These are phyloP conservation scores for Tetheella fluctuosa DNA, from an alignment of 2,888 invertebrate genomes.

Conservation along the genomic window DNA sequence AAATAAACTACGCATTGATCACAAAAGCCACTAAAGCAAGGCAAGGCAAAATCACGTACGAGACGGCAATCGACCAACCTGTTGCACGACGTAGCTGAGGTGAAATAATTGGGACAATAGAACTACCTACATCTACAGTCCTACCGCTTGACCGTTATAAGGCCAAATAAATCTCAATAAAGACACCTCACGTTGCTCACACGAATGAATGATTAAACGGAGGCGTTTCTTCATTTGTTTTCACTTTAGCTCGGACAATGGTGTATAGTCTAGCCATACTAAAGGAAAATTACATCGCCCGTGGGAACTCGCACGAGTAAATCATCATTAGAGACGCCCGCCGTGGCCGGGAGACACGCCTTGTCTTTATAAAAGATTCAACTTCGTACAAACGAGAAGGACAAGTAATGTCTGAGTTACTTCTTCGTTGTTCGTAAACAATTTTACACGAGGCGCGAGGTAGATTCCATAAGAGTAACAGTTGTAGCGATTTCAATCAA, in stretches of 20 bases:
- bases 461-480: background rate
- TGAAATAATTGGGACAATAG: constrained; percentile 13
- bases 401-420: constrained; percentile 59
- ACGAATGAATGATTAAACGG: constrained; percentile 79
- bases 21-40: background rate
- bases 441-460: constrained; percentile 30
- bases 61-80: constrained; percentile 13
- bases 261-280: constrained; percentile 59
- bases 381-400: constrained; percentile 72
- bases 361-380: constrained; percentile 81
- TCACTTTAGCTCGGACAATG: constrained; percentile 74
- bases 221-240: constrained; percentile 78
- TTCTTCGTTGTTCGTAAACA: constrained; percentile 35
- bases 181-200: constrained; percentile 53
- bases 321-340: constrained; percentile 73
- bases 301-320: constrained; percentile 71
- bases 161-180: constrained; percentile 76
- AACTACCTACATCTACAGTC: constrained; percentile 21
- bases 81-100: constrained; percentile 18
- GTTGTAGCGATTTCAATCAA: background rate
- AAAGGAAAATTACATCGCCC: constrained; percentile 79
- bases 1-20: background rate
- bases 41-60: background rate
- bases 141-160: constrained; percentile 58
- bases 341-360: constrained; percentile 59